A percentile compares a stretch with the other conserved stretches of the same genome.
Evolutionary conservation across 2,797 vertebrate species (phyloP).

Genomic region (Enteromius afrohamiltoni): DNA sequence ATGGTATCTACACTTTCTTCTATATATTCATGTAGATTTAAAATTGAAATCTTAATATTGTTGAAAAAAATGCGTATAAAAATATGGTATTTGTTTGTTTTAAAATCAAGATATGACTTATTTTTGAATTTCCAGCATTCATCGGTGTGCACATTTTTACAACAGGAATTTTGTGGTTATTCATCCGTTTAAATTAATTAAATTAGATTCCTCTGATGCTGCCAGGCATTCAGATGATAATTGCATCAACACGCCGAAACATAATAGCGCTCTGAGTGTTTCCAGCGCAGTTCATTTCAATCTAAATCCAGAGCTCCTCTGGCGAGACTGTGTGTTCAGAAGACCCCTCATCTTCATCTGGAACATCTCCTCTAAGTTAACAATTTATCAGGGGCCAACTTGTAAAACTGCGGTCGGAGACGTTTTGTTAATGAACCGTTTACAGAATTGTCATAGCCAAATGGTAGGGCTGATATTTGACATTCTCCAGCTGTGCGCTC

Average conservation of each 20-base stretch:
- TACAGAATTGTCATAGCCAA: slow-evolving; percentile 43
- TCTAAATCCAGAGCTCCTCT: slow-evolving; percentile 69
- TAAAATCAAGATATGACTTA: slow-evolving; percentile 70
- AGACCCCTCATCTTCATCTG: slow-evolving; percentile 67
- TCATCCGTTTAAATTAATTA: slow-evolving; percentile 89
- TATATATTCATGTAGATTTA: not conserved
- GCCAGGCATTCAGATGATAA: slow-evolving; percentile 90
- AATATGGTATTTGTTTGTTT: not conserved
- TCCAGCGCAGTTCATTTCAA: slow-evolving; percentile 88
- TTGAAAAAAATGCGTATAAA: not conserved
- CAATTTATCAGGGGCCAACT: slow-evolving; percentile 82
- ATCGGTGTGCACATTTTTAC: slow-evolving; percentile 59
- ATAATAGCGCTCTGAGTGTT: slow-evolving; percentile 90
- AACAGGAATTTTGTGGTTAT: slow-evolving; percentile 82
- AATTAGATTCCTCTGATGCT: slow-evolving; percentile 89
- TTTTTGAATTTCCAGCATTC: slow-evolving; percentile 76
- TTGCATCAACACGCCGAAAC: slow-evolving; percentile 89
- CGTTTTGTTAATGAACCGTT: slow-evolving; percentile 81
- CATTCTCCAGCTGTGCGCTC: slow-evolving; percentile 35
- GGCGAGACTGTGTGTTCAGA: slow-evolving; percentile 43
- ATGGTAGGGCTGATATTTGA: slow-evolving; percentile 42
- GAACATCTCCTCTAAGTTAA: slow-evolving; percentile 76
- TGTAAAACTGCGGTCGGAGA: slow-evolving; percentile 75
- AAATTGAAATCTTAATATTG: not conserved
- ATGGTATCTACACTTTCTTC: not conserved